Percentiles rank a stretch among this genome's conserved stretches.
These are phyloP conservation scores for Rhabdornis inornatus DNA, from an alignment of 2,113 vertebrate genomes.

Conservation along the genomic window DNA sequence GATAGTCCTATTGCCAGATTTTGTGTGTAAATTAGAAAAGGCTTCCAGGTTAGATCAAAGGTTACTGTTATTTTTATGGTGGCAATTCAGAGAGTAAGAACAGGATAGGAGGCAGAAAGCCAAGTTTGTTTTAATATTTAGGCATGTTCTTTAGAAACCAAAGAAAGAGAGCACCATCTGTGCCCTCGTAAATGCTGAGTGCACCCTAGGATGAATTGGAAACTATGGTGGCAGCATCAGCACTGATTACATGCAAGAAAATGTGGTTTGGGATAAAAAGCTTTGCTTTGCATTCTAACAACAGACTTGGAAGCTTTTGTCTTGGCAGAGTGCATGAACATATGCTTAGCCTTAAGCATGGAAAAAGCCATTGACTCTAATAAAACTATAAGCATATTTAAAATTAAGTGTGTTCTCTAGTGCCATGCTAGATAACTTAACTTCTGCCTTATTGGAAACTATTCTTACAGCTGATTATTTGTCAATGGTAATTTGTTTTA, in stretches of 20 bases:
- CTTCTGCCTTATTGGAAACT: neutral
- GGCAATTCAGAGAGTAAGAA: neutral
- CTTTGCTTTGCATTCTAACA: neutral
- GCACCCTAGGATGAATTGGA: neutral
- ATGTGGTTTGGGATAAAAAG: constrained; percentile 32
- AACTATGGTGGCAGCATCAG: neutral
- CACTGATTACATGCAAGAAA: constrained; percentile 2
- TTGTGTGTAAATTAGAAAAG: neutral
- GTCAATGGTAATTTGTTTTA: neutral
- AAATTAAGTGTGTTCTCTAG: neutral
- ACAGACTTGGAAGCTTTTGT: constrained; percentile 25
- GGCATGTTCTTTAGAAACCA: neutral
- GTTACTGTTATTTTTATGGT: constrained; percentile 18
- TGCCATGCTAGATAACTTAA: constrained; percentile 9
- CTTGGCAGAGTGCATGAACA: neutral
- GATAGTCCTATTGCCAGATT: constrained; percentile 11
- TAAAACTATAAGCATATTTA: neutral
- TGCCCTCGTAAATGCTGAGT: constrained; percentile 18
- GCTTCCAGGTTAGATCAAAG: constrained; percentile 17
- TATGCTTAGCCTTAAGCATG: constrained; percentile 30
- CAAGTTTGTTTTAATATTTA: constrained; percentile 12
- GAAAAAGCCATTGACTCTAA: constrained; percentile 4
- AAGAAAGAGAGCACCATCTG: constrained; percentile 7
- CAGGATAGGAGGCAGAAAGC: neutral
- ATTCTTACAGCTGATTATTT: neutral